Conservation (phyloP, 2,797 vertebrate genomes). For the Sebastes oblongus region DNA sequence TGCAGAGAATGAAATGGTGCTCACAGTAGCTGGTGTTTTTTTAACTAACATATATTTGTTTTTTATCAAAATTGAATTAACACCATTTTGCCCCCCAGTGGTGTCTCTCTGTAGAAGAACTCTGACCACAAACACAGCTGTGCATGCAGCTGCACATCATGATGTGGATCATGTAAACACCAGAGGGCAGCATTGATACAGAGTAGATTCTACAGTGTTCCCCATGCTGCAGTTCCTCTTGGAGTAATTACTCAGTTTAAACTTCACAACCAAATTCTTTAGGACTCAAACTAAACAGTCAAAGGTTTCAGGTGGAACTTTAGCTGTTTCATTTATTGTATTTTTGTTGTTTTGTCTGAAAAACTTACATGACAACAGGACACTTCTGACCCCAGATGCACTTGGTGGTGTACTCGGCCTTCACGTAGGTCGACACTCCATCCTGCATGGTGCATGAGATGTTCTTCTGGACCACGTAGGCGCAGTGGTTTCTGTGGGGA, state of each 20-base stretch:
- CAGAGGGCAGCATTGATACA: conserved; percentile 69
- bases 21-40: neutral
- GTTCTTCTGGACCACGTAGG: conserved; percentile 94
- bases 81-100: neutral
- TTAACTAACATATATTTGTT: neutral
- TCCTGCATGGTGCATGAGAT: conserved; percentile 94
- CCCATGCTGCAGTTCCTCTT: neutral
- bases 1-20: neutral
- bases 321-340: neutral
- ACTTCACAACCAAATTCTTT: neutral
- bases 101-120: neutral
- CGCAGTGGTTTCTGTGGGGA: conserved; percentile 90
- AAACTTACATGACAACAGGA: conserved; percentile 90
- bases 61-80: neutral
- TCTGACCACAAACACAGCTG: neutral
- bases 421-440: conserved; percentile 89
- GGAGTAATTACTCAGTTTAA: neutral
- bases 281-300: neutral
- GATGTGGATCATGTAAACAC: conserved; percentile 35
- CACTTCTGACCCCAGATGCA: conserved; percentile 98
- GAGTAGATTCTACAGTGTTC: neutral
- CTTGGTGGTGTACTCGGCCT: conserved; percentile 93
- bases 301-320: neutral
- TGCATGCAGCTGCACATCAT: neutral
- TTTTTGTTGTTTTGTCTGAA: neutral